phyloP scores from a whole-genome alignment of 2,888 invertebrate genomes.

The Thyatira batis region DNA sequence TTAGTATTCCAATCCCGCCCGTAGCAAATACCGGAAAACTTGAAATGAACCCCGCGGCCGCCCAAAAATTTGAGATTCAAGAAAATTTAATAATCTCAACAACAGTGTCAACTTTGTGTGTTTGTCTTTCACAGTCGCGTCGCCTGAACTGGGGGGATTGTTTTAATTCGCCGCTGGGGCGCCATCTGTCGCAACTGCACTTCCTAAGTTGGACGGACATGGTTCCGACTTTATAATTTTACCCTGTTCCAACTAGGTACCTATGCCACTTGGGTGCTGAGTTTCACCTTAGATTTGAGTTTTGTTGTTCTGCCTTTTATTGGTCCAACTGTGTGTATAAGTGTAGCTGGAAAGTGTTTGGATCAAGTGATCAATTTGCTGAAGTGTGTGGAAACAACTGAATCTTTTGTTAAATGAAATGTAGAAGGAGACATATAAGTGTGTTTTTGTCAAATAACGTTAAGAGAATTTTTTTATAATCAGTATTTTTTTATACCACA shows the following conservation, averaged over 20 bases:
- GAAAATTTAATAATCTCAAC: conserved; percentile 62
- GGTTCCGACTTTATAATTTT: conserved; percentile 56
- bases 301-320: background rate
- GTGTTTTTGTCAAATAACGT: too few relatives aligned
- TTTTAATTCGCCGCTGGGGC: conserved; percentile 47
- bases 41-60: conserved; percentile 13
- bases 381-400: too few relatives aligned
- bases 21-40: background rate
- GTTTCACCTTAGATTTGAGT: background rate
- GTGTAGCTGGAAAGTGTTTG: too few relatives aligned
- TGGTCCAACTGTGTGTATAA: too few relatives aligned
- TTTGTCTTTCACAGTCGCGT: conserved; percentile 55
- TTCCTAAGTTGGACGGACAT: conserved; percentile 50
- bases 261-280: background rate
- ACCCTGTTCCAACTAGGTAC: conserved; percentile 27
- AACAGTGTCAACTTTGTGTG: conserved; percentile 56
- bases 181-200: conserved; percentile 57
- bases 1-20: conserved; percentile 1
- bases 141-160: conserved; percentile 29
- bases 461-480: too few relatives aligned
- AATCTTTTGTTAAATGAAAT: too few relatives aligned
- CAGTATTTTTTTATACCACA: too few relatives aligned
- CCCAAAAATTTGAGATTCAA: conserved; percentile 47
- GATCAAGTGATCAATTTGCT: too few relatives aligned
- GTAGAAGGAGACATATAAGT: too few relatives aligned